Evolutionary conservation across 2,113 vertebrate species (phyloP), one percentile per base, ranked within the genome.

Genomic region (Corythornis vintsioides): DNA sequence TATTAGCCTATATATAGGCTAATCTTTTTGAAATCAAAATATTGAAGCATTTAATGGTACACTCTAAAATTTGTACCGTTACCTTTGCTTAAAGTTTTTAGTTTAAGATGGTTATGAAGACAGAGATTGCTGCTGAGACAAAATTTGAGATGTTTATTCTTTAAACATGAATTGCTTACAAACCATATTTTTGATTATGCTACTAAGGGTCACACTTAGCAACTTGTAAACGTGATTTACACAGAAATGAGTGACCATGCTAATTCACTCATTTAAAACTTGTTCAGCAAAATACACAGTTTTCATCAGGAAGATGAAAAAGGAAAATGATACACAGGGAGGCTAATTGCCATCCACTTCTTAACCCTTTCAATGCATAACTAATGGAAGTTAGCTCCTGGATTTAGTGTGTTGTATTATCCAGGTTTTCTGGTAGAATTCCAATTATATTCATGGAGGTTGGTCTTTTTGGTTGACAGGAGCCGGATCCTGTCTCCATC

Each of bases 21-120:
- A 91, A 90, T 90, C 76, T 88, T 88, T 80, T 48, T 69, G 50
- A 33, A 91, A 91, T 85, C 71, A 93, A 89, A 94, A 84, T 78
- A 93, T 35, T 56, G 74, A 87, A 78, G 15, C 21, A 22, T 82
- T 90, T 78, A 75, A 33, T 88, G 43, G 18, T 78, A 55, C 21
- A n/a, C 42, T 80, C 59, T 63, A 75, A 83, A 93, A 92, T 86
- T 65, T 69, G 4, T 70, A 78, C 66, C 28, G 9, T 59, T 94
- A 83, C 48, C 53, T 93, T 87, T 83, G 60, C 35, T 88, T 89
- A 77, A 66, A 66, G 35, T 69, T 91, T 82, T 72, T 76, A 85
- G 24, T 47, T 72, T 73, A 35, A 78, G 52, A 64, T 0, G 3
- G 14, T 67, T 91, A 61, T 9, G 35, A 95, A 75, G 17, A 31